phyloP scores from a whole-genome alignment of 2,888 invertebrate species.

The Harpalus rubripes region DNA sequence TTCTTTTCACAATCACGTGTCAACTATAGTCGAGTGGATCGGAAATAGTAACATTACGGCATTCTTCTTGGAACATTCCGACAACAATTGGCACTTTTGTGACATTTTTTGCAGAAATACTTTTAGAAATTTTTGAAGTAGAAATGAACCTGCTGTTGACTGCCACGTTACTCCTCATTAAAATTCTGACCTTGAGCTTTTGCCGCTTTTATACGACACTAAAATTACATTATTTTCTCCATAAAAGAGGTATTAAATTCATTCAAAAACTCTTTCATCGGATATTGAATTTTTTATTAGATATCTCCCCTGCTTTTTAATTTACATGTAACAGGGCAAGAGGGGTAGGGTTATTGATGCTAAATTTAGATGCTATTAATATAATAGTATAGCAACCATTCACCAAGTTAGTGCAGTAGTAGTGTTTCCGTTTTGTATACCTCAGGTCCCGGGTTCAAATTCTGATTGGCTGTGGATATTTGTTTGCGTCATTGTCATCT shows the following conservation, averaged over 20 bases:
- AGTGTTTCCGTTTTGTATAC: too few species aligned
- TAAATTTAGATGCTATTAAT: too few species aligned
- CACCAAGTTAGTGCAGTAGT: too few species aligned
- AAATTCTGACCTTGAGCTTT: conserved; percentile 44
- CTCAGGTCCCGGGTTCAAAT: too few species aligned
- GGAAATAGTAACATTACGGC: conserved; percentile 66
- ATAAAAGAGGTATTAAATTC: background rate
- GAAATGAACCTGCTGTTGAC: conserved; percentile 39
- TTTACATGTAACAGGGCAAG: too few species aligned
- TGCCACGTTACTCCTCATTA: conserved; percentile 34
- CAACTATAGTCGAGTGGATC: conserved; percentile 59
- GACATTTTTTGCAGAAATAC: conserved; percentile 53
- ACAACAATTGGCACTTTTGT: conserved; percentile 66
- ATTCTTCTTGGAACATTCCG: conserved; percentile 61
- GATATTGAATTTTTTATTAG: background rate
- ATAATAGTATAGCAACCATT: too few species aligned
- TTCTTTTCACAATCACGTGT: conserved; percentile 65
- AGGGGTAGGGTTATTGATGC: too few species aligned
- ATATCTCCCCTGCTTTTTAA: background rate
- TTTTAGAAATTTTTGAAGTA: conserved; percentile 50
- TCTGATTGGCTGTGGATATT: too few species aligned
- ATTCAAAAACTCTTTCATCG: background rate
- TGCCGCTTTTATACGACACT: conserved; percentile 10
- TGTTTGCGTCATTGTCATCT: too few species aligned
- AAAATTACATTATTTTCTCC: background rate